Percentiles rank a stretch among this genome's conserved stretches.
These are phyloP conservation scores for Timandra comae DNA, from an alignment of 2,888 invertebrate species.

Conservation along the genomic window DNA sequence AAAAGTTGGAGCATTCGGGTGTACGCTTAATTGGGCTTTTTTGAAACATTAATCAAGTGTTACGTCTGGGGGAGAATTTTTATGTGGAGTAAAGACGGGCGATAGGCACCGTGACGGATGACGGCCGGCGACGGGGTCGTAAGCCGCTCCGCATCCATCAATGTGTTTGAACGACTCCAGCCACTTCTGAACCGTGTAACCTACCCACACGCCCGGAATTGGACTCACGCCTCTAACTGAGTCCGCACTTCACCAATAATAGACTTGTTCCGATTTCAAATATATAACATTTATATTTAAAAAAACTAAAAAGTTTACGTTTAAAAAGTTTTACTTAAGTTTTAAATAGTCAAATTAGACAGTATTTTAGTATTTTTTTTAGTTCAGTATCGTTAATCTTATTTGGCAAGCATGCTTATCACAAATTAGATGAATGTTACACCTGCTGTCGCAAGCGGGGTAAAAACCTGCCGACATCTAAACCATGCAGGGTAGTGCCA, in stretches of 20 bases:
- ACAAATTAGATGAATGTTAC: no score
- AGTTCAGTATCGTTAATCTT: no score
- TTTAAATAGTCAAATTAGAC: no score
- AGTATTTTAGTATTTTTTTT: no score
- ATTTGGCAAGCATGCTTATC: no score
- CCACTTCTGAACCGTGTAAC: background rate
- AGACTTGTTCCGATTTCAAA: no score
- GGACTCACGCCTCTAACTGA: background rate
- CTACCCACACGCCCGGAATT: background rate
- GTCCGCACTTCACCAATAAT: background rate
- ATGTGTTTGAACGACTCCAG: constrained; percentile 24
- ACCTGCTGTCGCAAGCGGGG: no score
- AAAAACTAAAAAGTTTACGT: no score
- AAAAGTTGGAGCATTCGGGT: constrained; percentile 57
- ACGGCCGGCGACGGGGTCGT: constrained; percentile 35
- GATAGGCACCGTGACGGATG: constrained; percentile 48
- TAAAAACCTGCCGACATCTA: no score
- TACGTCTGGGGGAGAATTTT: constrained; percentile 63
- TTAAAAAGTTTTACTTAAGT: no score
- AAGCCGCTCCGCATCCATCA: constrained; percentile 52
- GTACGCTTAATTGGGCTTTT: constrained; percentile 69
- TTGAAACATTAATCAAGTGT: constrained; percentile 72
- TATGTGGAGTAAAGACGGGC: constrained; percentile 46
- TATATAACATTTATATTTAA: no score
- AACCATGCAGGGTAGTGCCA: no score